Evolutionary conservation across 2,888 invertebrate species (phyloP), one percentile per base, ranked within the genome.

Genomic region (Hartigia nigra): DNA sequence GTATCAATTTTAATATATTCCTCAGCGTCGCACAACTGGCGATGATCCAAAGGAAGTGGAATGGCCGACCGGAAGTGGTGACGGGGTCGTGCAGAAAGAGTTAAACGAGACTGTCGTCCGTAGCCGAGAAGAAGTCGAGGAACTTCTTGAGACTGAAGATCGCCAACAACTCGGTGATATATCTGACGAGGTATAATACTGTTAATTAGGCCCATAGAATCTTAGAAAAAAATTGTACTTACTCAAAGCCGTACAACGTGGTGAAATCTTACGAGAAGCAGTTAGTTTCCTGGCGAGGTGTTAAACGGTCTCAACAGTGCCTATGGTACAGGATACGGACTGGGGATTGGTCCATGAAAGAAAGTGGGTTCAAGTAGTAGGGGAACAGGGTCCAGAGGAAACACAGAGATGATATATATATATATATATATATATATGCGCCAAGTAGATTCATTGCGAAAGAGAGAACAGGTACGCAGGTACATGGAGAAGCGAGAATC

Each of bases 61-160:
- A 83, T 87, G 80, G 85, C 85, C 75, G 86, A 79, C 81, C 76
- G 85, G 84, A 77, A 89, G 82, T 69, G 81, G 95, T 0, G 96
- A 95, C 77, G 96, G 96, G 12, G 93, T 97, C 84, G 96, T 97
- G 76, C 94, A 96, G 82, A 92, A 92, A 78, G 97, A 97, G 92
- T 95, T 95, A 84, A 95, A 95, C 87, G 97, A 97, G 91, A 95
- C 94, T 83, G 94, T 95, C 39, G 95, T 97, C 80, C 94, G 96
- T 84, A 97, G 97, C 74, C 94, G 96, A 81, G 96, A 97, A 92
- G 95, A 97, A 90, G 95, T 95, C 74, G 96, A 97, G 87, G 95
- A 97, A 86, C 94, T 95, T 69, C 93, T 95, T 82, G 97, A 97
- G 92, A 97, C 96, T 0, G 97, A 97, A 92, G 96, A 97, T 92